Evolutionary conservation across 2,888 invertebrate species (phyloP).

Genomic region (Itoplectis maculator): DNA sequence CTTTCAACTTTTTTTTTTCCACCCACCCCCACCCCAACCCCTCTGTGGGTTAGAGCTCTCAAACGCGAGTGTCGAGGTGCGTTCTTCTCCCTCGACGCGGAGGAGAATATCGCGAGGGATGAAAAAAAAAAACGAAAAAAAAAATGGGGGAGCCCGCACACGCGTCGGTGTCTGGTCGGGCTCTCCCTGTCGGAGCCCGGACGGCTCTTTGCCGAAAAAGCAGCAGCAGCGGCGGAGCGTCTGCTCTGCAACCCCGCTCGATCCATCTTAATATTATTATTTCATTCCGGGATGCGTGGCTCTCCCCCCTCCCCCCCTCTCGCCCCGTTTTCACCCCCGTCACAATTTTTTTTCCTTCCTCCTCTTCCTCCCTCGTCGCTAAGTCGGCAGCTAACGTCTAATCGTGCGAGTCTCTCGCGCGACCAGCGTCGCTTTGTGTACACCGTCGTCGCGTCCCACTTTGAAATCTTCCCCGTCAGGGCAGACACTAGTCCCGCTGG

Average conservation of each 20-base stretch:
- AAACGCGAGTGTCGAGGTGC: neutral
- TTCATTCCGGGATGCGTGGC: slow-evolving; percentile 82
- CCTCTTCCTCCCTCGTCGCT: neutral
- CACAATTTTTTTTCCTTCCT: slow-evolving; percentile 30
- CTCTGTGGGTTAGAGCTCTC: too few species aligned
- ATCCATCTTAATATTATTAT: slow-evolving; percentile 84
- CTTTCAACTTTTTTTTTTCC: slow-evolving; percentile 28
- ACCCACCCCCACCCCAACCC: too few species aligned
- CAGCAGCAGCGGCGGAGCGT: too few species aligned
- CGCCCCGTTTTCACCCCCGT: slow-evolving; percentile 73
- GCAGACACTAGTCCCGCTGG: slow-evolving; percentile 30
- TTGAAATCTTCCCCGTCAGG: slow-evolving; percentile 52
- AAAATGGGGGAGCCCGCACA: slow-evolving; percentile 68
- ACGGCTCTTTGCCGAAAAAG: slow-evolving; percentile 58
- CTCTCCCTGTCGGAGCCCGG: slow-evolving; percentile 32
- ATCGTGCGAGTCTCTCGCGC: slow-evolving; percentile 61
- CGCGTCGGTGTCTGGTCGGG: slow-evolving; percentile 76
- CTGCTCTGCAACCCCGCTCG: slow-evolving; percentile 66
- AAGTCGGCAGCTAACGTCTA: slow-evolving; percentile 60
- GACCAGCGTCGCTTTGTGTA: slow-evolving; percentile 43
- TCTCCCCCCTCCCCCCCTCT: too few species aligned
- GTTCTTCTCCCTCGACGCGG: too few species aligned
- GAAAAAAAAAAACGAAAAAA: slow-evolving; percentile 43
- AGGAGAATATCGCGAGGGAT: neutral
- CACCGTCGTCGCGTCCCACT: slow-evolving; percentile 9